These are phyloP conservation scores for Aporrectodea caliginosa DNA, from an alignment of 1,140 invertebrate species.

Conservation along the genomic window DNA sequence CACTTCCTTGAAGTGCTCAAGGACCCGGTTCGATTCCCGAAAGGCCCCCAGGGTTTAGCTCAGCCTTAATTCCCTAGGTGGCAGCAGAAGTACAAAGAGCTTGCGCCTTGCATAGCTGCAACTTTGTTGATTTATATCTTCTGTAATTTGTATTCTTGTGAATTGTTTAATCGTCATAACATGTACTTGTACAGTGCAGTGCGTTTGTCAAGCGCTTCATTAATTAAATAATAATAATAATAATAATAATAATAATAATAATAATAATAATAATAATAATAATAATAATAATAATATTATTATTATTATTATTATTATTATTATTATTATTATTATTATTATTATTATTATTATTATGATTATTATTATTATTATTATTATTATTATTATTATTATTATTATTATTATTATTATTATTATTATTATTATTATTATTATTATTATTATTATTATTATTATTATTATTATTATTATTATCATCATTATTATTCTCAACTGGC, in stretches of 20 bases:
- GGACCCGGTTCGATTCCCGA: background rate
- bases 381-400: background rate
- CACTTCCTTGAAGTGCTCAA: too few relatives aligned
- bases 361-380: background rate
- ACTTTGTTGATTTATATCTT: too few relatives aligned
- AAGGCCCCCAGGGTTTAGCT: background rate
- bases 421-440: background rate
- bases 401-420: background rate
- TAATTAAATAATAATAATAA: background rate
- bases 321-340: background rate
- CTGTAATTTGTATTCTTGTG: too few relatives aligned
- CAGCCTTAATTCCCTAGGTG: background rate
- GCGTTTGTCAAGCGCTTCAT: too few relatives aligned
- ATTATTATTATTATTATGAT: too few relatives aligned
- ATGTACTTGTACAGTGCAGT: too few relatives aligned
- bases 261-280: constrained; percentile 8
- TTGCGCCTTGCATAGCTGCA: too few relatives aligned
- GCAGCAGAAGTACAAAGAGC: too few relatives aligned
- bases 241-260: constrained; percentile 8
- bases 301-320: background rate
- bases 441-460: background rate
- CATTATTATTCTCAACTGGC: too few relatives aligned
- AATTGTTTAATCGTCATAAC: too few relatives aligned
- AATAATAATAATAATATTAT: constrained; percentile 3
- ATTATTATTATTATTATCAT: background rate